Percentiles rank a stretch among this genome's conserved stretches.
Conservation (phyloP, 2,113 vertebrate species). For the Thermophis baileyi region DNA sequence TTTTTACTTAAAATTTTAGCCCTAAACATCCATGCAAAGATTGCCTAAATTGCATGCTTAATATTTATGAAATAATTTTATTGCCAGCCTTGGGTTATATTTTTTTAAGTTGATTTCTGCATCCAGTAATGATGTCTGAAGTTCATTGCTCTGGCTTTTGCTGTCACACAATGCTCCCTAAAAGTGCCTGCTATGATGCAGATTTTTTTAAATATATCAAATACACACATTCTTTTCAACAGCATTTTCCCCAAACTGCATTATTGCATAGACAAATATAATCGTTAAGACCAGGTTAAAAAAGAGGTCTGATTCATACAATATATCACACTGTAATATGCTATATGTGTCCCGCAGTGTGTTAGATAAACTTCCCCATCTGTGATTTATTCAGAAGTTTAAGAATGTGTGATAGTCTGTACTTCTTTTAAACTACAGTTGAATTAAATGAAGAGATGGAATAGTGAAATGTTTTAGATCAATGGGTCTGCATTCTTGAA, state of each 20-base stretch:
- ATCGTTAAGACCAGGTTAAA: background rate
- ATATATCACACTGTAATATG: background rate
- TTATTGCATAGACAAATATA: background rate
- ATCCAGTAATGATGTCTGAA: background rate
- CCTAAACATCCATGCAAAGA: background rate
- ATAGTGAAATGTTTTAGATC: slow-evolving; percentile 28
- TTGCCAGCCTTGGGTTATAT: background rate
- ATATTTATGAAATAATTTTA: background rate
- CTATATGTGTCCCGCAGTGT: background rate
- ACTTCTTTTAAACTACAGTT: background rate
- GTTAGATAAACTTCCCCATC: background rate
- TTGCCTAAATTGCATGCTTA: background rate
- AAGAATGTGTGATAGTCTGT: background rate
- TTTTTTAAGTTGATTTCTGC: background rate
- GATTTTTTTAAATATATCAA: background rate
- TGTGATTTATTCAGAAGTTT: slow-evolving; percentile 18
- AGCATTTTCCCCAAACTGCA: background rate
- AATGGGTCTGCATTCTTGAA: slow-evolving; percentile 18
- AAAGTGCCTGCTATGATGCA: background rate
- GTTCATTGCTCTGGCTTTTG: background rate
- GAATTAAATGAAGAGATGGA: slow-evolving; percentile 17
- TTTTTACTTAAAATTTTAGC: background rate
- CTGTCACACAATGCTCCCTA: background rate
- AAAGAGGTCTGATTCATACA: background rate
- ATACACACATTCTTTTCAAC: background rate